These are phyloP conservation scores for Drosophila ogumai DNA, from an alignment of 1,140 invertebrate genomes.

Conservation along the genomic window DNA sequence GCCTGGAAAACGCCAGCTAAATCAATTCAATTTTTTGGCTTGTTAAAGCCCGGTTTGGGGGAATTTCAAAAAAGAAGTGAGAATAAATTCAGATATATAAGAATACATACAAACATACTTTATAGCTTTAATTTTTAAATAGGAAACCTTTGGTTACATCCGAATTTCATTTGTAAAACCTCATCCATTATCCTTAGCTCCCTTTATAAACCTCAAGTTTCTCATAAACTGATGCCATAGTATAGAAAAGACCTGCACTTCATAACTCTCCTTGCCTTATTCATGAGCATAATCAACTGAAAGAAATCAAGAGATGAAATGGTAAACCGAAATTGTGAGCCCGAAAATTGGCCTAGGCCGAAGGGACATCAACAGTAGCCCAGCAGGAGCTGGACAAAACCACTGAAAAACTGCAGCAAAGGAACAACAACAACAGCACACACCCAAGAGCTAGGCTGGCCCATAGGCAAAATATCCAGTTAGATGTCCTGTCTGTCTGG, in stretches of 20 bases:
- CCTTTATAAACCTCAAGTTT: not conserved
- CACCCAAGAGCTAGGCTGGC: not conserved
- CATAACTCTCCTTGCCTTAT: not conserved
- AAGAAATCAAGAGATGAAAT: constrained; percentile 31
- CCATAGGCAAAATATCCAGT: constrained; percentile 31
- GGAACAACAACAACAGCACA: constrained; percentile 5
- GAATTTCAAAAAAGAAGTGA: too few relatives aligned
- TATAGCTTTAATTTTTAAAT: not conserved
- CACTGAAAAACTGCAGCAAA: constrained; percentile 53
- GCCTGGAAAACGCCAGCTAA: constrained; percentile 37
- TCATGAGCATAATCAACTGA: constrained; percentile 19
- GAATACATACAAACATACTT: not conserved
- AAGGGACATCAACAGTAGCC: constrained; percentile 34
- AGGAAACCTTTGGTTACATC: not conserved
- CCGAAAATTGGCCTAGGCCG: constrained; percentile 29
- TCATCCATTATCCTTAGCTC: not conserved
- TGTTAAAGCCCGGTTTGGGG: not conserved
- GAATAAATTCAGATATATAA: not conserved
- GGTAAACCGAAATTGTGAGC: constrained; percentile 22
- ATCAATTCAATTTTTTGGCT: constrained; percentile 46
- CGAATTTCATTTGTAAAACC: not conserved
- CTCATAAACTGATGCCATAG: not conserved
- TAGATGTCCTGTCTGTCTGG: constrained; percentile 51
- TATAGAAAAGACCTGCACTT: not conserved
- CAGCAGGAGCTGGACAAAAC: constrained; percentile 10